A percentile compares a stretch with the other conserved stretches of the same genome.
These are phyloP conservation scores for Saccopteryx bilineata DNA, from an alignment of 2,113 vertebrate species.

Conservation along the genomic window DNA sequence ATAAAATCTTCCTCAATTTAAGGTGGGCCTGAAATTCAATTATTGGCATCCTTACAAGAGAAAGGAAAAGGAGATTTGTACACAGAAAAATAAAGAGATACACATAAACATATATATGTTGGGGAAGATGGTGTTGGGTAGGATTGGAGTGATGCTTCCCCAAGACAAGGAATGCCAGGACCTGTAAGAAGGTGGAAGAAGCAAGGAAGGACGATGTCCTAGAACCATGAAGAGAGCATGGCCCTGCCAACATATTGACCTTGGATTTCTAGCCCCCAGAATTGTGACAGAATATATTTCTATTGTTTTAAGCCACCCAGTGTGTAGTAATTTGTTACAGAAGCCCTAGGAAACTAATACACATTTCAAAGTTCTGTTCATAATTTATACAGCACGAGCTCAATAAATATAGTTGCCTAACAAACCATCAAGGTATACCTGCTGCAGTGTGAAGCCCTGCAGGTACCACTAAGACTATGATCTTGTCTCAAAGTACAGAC, in stretches of 20 bases:
- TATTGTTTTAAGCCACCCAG: not conserved
- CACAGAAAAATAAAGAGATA: not conserved
- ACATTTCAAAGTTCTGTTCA: not conserved
- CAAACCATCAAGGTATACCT: not conserved
- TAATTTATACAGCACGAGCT: not conserved
- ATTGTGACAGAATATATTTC: not conserved
- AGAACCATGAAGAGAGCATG: not conserved
- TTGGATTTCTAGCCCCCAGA: not conserved
- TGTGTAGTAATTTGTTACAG: not conserved
- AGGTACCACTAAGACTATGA: not conserved
- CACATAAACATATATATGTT: not conserved
- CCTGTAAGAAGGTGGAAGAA: not conserved
- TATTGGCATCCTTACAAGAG: not conserved
- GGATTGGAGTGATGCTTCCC: no score
- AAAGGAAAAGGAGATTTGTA: not conserved
- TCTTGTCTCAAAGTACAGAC: not conserved
- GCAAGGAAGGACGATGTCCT: not conserved
- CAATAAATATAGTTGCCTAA: not conserved
- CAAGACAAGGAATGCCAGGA: not conserved
- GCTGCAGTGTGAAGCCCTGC: not conserved
- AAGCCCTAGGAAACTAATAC: not conserved
- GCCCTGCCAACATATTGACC: not conserved
- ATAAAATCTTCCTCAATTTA: not conserved
- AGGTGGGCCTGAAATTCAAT: not conserved
- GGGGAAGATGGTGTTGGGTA: not conserved